phyloP scores from a whole-genome alignment of 2,888 invertebrate species.

The Drosophila atripex region DNA sequence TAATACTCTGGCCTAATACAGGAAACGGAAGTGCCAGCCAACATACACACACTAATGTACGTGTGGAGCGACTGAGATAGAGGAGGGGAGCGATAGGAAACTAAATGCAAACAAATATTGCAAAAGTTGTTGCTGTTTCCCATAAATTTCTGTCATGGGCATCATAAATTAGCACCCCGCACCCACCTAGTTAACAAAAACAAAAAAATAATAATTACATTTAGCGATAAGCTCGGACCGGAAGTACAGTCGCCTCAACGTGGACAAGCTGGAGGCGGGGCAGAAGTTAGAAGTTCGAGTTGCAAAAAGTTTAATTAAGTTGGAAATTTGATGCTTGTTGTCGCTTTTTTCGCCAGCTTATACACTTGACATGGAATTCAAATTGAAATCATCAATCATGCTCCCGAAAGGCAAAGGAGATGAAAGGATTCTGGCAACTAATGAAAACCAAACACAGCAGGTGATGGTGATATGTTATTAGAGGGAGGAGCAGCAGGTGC shows the following conservation, averaged over 20 bases:
- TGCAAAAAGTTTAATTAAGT: constrained; percentile 77
- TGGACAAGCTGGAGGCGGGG: constrained; percentile 26
- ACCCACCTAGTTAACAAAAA: constrained; percentile 38
- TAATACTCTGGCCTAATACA: constrained; percentile 63
- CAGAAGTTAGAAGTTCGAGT: constrained; percentile 45
- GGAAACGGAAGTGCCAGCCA: constrained; percentile 73
- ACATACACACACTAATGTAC: constrained; percentile 37
- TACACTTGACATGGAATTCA: constrained; percentile 71
- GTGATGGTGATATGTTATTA: constrained; percentile 71
- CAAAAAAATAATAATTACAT: constrained; percentile 15
- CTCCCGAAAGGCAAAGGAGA: constrained; percentile 12
- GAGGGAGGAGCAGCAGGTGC: constrained; percentile 39
- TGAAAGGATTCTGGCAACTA: constrained; percentile 53
- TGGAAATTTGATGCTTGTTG: constrained; percentile 36
- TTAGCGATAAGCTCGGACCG: constrained; percentile 36
- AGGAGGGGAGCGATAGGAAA: constrained; percentile 44
- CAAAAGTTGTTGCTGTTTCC: constrained; percentile 80
- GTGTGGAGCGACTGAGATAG: not conserved
- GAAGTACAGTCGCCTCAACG: constrained; percentile 67
- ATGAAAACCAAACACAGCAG: constrained; percentile 72
- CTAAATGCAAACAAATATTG: constrained; percentile 81
- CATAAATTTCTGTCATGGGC: constrained; percentile 83
- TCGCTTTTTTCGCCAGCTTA: constrained; percentile 5
- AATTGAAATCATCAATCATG: constrained; percentile 81
- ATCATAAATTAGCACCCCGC: constrained; percentile 80